phyloP scores from a whole-genome alignment of 2,113 vertebrate genomes.

The Andinoacara biseriatus region DNA sequence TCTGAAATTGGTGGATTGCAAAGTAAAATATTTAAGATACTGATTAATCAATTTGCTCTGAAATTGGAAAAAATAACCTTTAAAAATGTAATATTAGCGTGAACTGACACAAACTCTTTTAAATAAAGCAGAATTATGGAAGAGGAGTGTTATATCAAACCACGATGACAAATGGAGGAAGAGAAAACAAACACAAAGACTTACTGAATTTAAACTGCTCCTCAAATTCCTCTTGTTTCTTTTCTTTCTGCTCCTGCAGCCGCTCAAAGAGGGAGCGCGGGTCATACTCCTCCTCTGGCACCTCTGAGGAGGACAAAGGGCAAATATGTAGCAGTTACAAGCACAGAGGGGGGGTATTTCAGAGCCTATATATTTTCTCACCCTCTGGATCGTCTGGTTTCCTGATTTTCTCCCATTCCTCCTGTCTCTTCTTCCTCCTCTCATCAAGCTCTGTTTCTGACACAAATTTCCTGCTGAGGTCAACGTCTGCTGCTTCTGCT shows the following conservation, averaged over 20 bases:
- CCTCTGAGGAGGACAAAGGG: slow-evolving; percentile 81
- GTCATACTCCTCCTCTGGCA: slow-evolving; percentile 93
- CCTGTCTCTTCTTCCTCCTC: slow-evolving; percentile 90
- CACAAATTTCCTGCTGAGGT: slow-evolving; percentile 94
- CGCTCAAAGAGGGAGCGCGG: slow-evolving; percentile 90
- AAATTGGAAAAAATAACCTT: not conserved
- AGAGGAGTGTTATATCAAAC: not conserved
- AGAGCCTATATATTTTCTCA: slow-evolving; percentile 67
- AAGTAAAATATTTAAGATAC: not conserved
- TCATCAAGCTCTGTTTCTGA: slow-evolving; percentile 93
- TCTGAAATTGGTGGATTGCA: not conserved
- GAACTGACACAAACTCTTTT: not conserved
- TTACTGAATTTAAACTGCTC: slow-evolving; percentile 99
- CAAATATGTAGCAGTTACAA: not conserved
- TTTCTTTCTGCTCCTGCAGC: slow-evolving; percentile 97
- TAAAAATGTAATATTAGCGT: not conserved
- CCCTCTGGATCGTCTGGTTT: slow-evolving; percentile 96
- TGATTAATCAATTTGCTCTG: not conserved
- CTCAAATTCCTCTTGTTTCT: slow-evolving; percentile 97
- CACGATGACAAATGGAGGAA: not conserved
- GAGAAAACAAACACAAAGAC: slow-evolving; percentile 39
- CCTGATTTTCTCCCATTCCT: slow-evolving; percentile 98
- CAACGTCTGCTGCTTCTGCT: slow-evolving; percentile 84
- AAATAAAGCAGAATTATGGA: not conserved
- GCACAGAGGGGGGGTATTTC: not conserved